Percentiles rank a stretch among this genome's conserved stretches.
Evolutionary conservation across 2,888 invertebrate genomes (phyloP).

Genomic region (Hecatera dysodea): DNA sequence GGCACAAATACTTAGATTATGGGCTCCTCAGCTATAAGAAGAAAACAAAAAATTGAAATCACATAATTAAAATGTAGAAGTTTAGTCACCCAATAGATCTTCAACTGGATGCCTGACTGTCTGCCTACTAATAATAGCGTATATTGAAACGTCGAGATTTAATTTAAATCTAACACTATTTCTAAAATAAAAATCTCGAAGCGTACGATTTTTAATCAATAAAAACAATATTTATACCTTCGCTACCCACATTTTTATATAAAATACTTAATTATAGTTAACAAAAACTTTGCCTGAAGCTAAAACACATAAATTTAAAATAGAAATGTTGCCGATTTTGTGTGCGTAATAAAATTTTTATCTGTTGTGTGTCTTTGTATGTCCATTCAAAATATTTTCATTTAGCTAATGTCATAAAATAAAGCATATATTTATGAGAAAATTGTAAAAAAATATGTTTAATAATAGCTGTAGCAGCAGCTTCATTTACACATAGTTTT

Average conservation of each 20-base stretch:
- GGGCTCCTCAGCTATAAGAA: background rate
- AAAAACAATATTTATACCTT: conserved; percentile 70
- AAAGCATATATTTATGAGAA: background rate
- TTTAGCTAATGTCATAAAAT: background rate
- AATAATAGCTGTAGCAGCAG: background rate
- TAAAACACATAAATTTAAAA: conserved; percentile 77
- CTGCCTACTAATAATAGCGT: conserved; percentile 21
- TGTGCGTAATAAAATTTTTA: conserved; percentile 61
- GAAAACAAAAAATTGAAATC: background rate
- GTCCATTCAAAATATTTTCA: conserved; percentile 4
- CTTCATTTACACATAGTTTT: conserved; percentile 23
- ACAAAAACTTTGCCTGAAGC: conserved; percentile 75
- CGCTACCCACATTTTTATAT: conserved; percentile 71
- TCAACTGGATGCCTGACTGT: background rate
- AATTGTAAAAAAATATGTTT: background rate
- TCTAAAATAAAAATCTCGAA: conserved; percentile 48
- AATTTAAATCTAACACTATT: conserved; percentile 34
- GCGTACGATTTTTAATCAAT: conserved; percentile 66
- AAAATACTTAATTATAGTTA: conserved; percentile 73
- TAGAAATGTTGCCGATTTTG: conserved; percentile 79
- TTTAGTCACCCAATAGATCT: conserved; percentile 11
- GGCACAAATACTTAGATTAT: background rate
- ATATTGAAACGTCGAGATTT: conserved; percentile 12
- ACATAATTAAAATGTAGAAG: background rate
- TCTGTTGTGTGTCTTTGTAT: conserved; percentile 10